Base-by-base conservation (phyloP, 2,113 vertebrate genomes). In the Cyphomyrus plagiostoma region DNA sequence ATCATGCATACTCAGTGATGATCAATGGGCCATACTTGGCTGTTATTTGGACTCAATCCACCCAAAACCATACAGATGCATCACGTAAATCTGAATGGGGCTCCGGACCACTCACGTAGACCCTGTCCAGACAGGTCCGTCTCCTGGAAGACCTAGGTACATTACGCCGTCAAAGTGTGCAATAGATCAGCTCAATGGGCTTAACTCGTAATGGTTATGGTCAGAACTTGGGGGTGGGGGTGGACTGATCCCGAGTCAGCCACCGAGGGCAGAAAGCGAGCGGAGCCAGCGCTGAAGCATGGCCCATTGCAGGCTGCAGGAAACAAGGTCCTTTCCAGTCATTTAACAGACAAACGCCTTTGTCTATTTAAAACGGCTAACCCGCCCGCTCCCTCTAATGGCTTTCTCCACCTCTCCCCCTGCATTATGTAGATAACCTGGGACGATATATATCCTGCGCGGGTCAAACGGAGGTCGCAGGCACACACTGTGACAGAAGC, bases 391-490 rank as follows among this genome's bases (percentile, higher is more conserved):
- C 91, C 1, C 30, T 90, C 92, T 94, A 92, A 92, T 13, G 89
- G 77, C 91, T 94, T 94, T 90, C 94, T 95, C 95, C 95, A 95
- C 95, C 96, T 96, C 95, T 94, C 93, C 92, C 94, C 93, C 94
- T 95, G 95, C 92, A 95, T 95, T 96, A 94, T 95, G 93, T 94
- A 96, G 90, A 95, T 96, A 97, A 97, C 93, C 91, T 13, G 88
- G 93, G 93, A 95, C 91, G 93, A 95, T 95, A 93, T 97, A 94
- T 95, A 94, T 95, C 93, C 91, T 86, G 92, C 1, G 92, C 92
- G 95, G 97, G 96, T 98, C 96, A 97, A 92, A 93, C 92, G 15
- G 93, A 91, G 97, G 97, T 97, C 96, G 93, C 93, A 94, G 93
- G 94, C 96, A 95, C 96, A 95, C 89, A 94, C 95, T 93, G 94